A percentile compares a stretch with the other conserved stretches of the same genome.
Conservation (phyloP, 2,797 vertebrate genomes). For the Psittacula derbiana region DNA sequence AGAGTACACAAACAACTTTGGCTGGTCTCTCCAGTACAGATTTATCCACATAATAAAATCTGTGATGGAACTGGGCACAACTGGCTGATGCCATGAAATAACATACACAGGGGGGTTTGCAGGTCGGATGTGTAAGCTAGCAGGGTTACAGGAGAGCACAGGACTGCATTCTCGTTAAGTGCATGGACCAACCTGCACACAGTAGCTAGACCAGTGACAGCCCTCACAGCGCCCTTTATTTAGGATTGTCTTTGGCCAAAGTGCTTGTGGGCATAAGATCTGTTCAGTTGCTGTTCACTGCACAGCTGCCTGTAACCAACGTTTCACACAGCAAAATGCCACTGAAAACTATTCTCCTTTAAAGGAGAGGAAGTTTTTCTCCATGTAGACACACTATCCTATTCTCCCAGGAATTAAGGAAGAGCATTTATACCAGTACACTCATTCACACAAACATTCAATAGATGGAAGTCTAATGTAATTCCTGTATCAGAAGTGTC, state of each 20-base stretch:
- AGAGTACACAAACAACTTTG: conserved; percentile 54
- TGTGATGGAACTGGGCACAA: neutral
- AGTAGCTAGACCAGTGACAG: neutral
- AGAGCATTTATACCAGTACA: conserved; percentile 20
- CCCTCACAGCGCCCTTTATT: neutral
- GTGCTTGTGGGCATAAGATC: neutral
- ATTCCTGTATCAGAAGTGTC: conserved; percentile 38
- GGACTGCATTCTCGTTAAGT: neutral
- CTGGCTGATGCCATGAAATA: neutral
- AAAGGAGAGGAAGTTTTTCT: conserved; percentile 24
- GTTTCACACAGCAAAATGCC: neutral
- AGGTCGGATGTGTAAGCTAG: neutral
- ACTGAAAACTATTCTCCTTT: neutral
- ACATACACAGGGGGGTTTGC: neutral
- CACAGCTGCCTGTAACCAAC: neutral
- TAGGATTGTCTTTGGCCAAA: neutral
- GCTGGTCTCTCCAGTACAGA: conserved; percentile 37
- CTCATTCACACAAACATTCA: conserved; percentile 41
- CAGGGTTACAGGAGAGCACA: neutral
- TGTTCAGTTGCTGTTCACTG: neutral
- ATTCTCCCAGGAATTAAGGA: conserved; percentile 45
- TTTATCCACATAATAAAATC: conserved; percentile 50
- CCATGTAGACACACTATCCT: neutral
- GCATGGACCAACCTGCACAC: neutral
- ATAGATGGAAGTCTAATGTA: conserved; percentile 41